Evolutionary conservation across 2,888 invertebrate species (phyloP).

Genomic region (Allolobophora icterica): DNA sequence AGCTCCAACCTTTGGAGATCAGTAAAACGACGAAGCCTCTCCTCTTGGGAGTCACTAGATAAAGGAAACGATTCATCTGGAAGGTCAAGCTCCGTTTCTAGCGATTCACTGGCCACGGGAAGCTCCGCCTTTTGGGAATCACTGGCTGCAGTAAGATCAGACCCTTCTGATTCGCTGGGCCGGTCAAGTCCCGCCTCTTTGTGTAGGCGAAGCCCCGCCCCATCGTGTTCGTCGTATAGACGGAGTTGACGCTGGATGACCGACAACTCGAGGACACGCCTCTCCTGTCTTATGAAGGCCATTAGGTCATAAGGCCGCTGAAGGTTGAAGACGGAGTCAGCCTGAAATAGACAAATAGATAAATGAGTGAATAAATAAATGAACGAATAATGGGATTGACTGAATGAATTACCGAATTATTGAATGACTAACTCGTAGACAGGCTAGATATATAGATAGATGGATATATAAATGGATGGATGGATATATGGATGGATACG

Average conservation of each 20-base stretch:
- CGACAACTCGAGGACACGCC: slow-evolving; percentile 67
- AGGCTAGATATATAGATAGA: too few species aligned
- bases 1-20: background rate
- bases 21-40: background rate
- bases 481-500: background rate
- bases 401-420: background rate
- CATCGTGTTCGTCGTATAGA: background rate
- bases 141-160: too few species aligned
- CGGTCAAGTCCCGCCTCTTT: background rate
- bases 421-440: background rate
- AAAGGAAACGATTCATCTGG: background rate
- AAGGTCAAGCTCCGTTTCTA: background rate
- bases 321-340: slow-evolving; percentile 77
- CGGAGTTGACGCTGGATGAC: slow-evolving; percentile 73
- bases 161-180: background rate
- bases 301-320: slow-evolving; percentile 77
- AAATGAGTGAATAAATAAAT: background rate
- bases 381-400: background rate
- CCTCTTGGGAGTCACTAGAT: background rate
- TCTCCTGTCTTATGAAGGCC: slow-evolving; percentile 79
- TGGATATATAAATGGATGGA: too few species aligned
- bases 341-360: slow-evolving; percentile 65
- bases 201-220: background rate
- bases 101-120: background rate
- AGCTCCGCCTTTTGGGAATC: background rate